Base-by-base conservation (phyloP, 1,140 invertebrate species). In the Musca domestica region DNA sequence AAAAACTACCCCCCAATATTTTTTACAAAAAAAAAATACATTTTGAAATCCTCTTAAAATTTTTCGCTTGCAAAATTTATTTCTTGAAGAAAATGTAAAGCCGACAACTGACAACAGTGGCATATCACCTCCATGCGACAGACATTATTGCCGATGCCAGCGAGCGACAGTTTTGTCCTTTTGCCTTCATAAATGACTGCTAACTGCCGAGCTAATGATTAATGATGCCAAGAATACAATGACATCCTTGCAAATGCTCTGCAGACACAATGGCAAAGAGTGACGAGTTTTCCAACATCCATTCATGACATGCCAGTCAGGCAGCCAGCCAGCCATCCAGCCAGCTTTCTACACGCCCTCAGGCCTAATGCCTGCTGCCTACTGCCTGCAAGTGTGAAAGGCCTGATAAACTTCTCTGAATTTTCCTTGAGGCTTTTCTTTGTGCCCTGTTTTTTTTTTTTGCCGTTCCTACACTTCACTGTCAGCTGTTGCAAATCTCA, bases 401-500 rank as follows among this genome's bases (percentile, higher is more conserved):
- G 56, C n/a, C 30, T 61, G 56, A 61, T 61, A 61, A 61, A 61
- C 56, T 61, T 41, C 56, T 12, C 34, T 7, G 34, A 5, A 12
- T 10, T 41, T 30, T 41, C 34, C 34, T 41, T 41, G 10, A 41
- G 34, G 34, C 34, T 41, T 5, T 41, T 41, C 27, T 61, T 61
- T 9, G 19, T n/a, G n/a, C n/a, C 17, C 14, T 9, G 27, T n/a
- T 30, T 34, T 19, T 51, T 22, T 61, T 20, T 30, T 17, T 41
- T 34, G n/a, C n/a, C n/a, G n/a, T n/a, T n/a, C n/a, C n/a, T n/a
- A 20, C 27, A 61, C 34, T 61, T 51, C 34, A 41, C 34, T 61
- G 56, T 61, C 56, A 61, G 56, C 56, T 61, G 56, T 61, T 61
- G 56, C 56, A 61, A 61, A 61, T 61, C 56, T 61, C 56, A 61